Evolutionary conservation across 2,888 invertebrate genomes (phyloP), one percentile per base, ranked within the genome.

Genomic region (Caenorhabditis panamensis): DNA sequence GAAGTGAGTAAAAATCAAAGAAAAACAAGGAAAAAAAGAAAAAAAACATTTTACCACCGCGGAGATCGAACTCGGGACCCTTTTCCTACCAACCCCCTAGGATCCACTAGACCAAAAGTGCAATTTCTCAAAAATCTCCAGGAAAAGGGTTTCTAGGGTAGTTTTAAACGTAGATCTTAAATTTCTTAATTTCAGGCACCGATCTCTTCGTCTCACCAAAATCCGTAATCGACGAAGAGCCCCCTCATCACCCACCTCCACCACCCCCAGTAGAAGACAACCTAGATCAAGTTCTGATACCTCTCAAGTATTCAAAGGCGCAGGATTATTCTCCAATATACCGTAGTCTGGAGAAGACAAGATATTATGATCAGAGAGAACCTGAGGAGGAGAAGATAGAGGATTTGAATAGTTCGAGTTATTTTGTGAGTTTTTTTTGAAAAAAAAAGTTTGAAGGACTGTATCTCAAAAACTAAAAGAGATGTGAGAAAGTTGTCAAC

Each of bases 141-240:
- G 41, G 16, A 41, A 41, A 9, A 36, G 11, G 36, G 36, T 36
- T 36, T 36, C 11, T 8, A 11, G 36, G 36, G 36, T 36, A 8
- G 5, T 36, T 36, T 36, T 36, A n/a, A n/a, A n/a, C n/a, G n/a
- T n/a, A n/a, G n/a, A n/a, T n/a, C n/a, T n/a, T n/a, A n/a, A n/a
- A n/a, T n/a, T n/a, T n/a, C 22, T 18, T 47, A 26, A 51, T 77
- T 71, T 16, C 64, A 79, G 75, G 77, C 49, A 82, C 77, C 49
- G 77, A 78, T n/a, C 28, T 78, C 6, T 79, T 78, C 56, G 66
- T 68, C 31, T 78, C 78, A 1, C 82, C 82, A 11, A 78, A 79
- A 69, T 64, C 59, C 44, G 5, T 79, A n/a, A 59, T 59, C 24
- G 80, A 80, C 75, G 80, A 80, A 56, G 69, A 75, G 22, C 75